Conservation (phyloP, 1,140 invertebrate species). For the Triops cancriformis region DNA sequence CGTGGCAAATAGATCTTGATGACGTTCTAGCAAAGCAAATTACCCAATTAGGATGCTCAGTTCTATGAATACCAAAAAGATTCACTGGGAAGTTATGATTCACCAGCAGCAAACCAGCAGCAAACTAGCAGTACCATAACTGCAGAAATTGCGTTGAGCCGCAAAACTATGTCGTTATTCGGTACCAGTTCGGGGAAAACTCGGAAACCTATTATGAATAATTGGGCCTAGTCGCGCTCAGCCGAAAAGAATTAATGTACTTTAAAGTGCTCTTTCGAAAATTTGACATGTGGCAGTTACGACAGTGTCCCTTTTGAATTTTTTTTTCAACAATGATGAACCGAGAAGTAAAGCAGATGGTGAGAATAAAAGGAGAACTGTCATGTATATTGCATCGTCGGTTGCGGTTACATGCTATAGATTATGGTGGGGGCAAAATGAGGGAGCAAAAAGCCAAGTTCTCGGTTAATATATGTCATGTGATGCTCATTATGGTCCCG, state of each 20-base stretch:
- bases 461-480: conserved; percentile 14
- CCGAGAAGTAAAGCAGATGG: background rate
- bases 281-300: background rate
- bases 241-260: background rate
- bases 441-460: conserved; percentile 13
- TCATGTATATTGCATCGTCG: background rate
- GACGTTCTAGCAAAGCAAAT: background rate
- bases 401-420: background rate
- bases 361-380: background rate
- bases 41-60: background rate
- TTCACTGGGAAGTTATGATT: background rate
- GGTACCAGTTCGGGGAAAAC: background rate
- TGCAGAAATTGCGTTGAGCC: background rate
- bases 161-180: background rate
- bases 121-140: background rate
- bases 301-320: background rate
- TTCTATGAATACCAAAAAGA: conserved; percentile 4
- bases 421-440: background rate
- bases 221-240: background rate
- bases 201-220: background rate
- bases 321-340: conserved; percentile 1
- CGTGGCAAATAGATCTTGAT: background rate
- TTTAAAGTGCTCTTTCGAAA: background rate
- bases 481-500: conserved; percentile 8
- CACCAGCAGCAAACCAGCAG: background rate